Percentiles rank a stretch among this genome's conserved stretches.
These are phyloP conservation scores for Euglossa dilemma DNA, from an alignment of 1,140 invertebrate species.

Conservation along the genomic window DNA sequence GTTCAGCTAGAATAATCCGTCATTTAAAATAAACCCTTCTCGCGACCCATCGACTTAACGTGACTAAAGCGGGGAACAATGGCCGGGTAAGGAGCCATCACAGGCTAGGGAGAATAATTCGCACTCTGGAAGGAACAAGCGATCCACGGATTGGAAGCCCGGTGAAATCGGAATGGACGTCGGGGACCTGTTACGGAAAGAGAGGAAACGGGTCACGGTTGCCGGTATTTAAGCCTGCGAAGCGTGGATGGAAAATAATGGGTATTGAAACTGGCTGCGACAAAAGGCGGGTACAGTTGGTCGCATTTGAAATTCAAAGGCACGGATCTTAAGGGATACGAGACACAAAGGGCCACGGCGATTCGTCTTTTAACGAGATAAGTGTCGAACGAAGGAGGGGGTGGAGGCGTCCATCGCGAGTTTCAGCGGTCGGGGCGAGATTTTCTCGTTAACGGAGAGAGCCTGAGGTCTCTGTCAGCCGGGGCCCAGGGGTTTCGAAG, in stretches of 20 bases:
- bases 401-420: not conserved
- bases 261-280: not conserved
- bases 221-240: not conserved
- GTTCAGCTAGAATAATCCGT: no score
- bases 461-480: not conserved
- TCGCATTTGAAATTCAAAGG: constrained; percentile 26
- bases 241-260: constrained; percentile 19
- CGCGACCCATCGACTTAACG: no score
- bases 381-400: not conserved
- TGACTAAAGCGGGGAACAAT: no score
- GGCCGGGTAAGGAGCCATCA: no score
- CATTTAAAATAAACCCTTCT: no score
- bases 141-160: not conserved
- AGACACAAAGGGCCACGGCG: not conserved
- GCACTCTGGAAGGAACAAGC: not conserved
- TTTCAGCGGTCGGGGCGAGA: not conserved
- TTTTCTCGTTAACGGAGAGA: not conserved
- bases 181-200: not conserved
- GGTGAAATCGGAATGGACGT: not conserved
- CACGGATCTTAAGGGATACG: not conserved
- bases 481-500: constrained; percentile 8
- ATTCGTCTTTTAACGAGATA: constrained; percentile 26
- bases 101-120: not conserved
- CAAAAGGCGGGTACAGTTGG: not conserved
- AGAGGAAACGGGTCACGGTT: constrained; percentile 16